Evolutionary conservation across 2,113 vertebrate species (phyloP).

Genomic region (Leiothrix lutea): DNA sequence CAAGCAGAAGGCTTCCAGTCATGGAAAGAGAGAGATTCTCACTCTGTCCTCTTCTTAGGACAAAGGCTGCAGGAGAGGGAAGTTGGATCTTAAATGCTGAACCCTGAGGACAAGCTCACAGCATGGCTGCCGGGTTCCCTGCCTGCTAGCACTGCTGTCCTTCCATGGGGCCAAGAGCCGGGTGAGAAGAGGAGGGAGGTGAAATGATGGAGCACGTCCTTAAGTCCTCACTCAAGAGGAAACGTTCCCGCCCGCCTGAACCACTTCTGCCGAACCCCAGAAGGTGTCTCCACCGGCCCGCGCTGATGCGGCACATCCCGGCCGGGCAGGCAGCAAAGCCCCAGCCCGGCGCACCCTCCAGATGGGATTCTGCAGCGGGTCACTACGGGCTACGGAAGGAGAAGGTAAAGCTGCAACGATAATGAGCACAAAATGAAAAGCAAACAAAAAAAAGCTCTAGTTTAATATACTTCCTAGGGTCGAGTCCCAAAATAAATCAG

Average conservation of each 20-base stretch:
- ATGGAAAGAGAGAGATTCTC: background rate
- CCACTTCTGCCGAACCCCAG: conserved; percentile 49
- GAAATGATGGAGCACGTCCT: fast-evolving
- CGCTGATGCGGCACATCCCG: background rate
- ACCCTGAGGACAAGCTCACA: background rate
- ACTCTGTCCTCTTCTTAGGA: background rate
- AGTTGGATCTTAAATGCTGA: background rate
- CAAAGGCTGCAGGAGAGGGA: background rate
- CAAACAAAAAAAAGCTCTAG: background rate
- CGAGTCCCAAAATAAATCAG: background rate
- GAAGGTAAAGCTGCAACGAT: background rate
- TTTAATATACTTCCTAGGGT: background rate
- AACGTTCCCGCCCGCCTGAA: fast-evolving
- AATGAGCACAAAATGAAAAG: background rate
- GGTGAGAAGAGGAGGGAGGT: background rate
- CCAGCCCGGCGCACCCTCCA: background rate
- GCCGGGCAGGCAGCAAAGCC: background rate
- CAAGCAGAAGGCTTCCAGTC: background rate
- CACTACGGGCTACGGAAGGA: background rate
- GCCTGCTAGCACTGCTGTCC: background rate
- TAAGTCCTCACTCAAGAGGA: background rate
- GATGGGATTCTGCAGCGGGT: background rate
- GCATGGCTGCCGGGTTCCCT: fast-evolving
- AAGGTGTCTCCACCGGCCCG: conserved; percentile 61
- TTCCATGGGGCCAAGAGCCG: background rate